Evolutionary conservation across 1,140 invertebrate genomes (phyloP).

Genomic region (Tetranychus cinnabarinus): DNA sequence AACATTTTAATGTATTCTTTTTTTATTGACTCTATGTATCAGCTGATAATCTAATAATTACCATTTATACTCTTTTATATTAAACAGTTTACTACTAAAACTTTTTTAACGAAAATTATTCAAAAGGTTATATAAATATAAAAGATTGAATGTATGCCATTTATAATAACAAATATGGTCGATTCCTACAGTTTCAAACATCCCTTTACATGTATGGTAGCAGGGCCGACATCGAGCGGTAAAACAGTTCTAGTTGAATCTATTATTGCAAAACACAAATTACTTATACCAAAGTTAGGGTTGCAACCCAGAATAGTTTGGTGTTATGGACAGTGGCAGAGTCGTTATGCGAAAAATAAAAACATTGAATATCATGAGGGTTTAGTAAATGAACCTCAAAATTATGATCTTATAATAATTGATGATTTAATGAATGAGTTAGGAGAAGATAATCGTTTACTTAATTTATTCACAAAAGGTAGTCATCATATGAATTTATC

Average conservation of each 20-base stretch:
- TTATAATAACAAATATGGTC: too few species aligned
- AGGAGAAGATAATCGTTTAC: conserved; percentile 15
- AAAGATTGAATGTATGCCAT: too few species aligned
- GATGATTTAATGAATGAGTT: conserved; percentile 22
- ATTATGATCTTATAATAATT: conserved; percentile 12
- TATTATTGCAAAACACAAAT: background rate
- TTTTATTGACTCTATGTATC: too few species aligned
- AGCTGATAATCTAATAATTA: too few species aligned
- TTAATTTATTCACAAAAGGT: conserved; percentile 22
- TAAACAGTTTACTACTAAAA: too few species aligned
- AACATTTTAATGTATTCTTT: too few species aligned
- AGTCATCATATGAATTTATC: conserved; percentile 21
- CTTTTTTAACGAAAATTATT: too few species aligned
- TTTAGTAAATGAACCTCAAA: background rate
- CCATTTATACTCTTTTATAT: too few species aligned
- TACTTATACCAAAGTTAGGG: background rate
- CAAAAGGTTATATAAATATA: too few species aligned
- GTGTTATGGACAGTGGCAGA: background rate
- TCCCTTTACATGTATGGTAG: too few species aligned
- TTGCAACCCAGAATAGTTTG: background rate
- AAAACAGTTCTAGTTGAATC: background rate
- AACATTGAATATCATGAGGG: background rate
- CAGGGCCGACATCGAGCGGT: background rate
- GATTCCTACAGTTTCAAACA: background rate
- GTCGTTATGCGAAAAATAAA: background rate